A percentile compares a stretch with the other conserved stretches of the same genome.
Evolutionary conservation across 2,888 invertebrate species (phyloP).

Genomic region (Ceramica pisi): DNA sequence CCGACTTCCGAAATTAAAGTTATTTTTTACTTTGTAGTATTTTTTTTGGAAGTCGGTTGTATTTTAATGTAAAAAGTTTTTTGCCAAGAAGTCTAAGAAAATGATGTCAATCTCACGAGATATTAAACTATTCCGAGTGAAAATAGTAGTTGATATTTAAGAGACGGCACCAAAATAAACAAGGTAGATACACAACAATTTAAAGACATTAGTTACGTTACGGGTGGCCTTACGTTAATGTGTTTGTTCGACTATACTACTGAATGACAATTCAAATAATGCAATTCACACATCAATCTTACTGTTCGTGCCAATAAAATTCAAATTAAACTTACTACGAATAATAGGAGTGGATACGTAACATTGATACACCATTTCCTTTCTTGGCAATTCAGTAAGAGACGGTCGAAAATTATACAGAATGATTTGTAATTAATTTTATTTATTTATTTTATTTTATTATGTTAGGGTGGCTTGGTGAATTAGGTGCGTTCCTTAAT

Average conservation of each 20-base stretch:
- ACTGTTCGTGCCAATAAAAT: constrained; percentile 51
- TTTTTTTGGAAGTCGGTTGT: no score
- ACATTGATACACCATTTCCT: constrained; percentile 2
- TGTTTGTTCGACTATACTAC: constrained; percentile 41
- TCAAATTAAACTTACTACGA: constrained; percentile 26
- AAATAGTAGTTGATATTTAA: constrained; percentile 19
- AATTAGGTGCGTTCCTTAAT: no score
- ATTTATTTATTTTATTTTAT: no score
- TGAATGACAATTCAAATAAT: constrained; percentile 56
- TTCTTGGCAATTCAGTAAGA: constrained; percentile 12
- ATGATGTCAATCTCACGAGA: constrained; percentile 12
- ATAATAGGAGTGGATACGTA: constrained; percentile 7
- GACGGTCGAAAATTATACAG: constrained; percentile 1
- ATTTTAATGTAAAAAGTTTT: no score
- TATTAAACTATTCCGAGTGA: constrained; percentile 10
- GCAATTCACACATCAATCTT: constrained; percentile 52
- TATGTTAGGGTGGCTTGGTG: no score
- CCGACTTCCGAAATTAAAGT: no score
- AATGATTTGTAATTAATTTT: no score
- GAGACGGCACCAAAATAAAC: constrained; percentile 33
- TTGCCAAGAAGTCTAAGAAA: constrained; percentile 9
- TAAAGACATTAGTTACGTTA: constrained; percentile 49
- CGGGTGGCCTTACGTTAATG: constrained; percentile 52
- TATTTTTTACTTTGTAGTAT: no score
- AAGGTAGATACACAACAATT: constrained; percentile 36